These are phyloP conservation scores for Pseudopleuronectes americanus DNA, from an alignment of 2,797 vertebrate genomes.

Conservation along the genomic window DNA sequence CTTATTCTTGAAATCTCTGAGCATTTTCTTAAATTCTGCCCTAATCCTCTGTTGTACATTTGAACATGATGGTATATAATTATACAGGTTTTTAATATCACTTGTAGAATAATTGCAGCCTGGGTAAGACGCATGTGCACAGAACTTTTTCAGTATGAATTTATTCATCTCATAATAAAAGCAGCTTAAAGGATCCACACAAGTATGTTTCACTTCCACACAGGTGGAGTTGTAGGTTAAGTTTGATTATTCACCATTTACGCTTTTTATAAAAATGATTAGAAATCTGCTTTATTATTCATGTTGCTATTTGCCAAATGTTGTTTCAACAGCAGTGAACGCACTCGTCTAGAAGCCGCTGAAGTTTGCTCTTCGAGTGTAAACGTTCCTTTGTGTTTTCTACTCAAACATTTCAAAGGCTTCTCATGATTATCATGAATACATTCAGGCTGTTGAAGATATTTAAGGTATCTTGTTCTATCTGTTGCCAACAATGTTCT, in stretches of 20 bases:
- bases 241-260: not conserved
- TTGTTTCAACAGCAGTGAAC: not conserved
- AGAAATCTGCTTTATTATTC: not conserved
- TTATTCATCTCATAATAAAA: not conserved
- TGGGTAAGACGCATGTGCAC: not conserved
- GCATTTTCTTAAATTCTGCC: too few species aligned
- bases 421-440: too few species aligned
- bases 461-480: not conserved
- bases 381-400: too few species aligned
- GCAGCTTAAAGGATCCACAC: not conserved
- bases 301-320: conserved; percentile 7
- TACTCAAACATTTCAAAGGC: too few species aligned
- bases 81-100: not conserved
- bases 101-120: not conserved
- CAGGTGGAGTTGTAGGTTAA: not conserved
- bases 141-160: too few species aligned
- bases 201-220: not conserved
- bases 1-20: too few species aligned
- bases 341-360: too few species aligned
- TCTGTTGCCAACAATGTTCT: conserved; percentile 50
- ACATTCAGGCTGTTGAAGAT: not conserved
- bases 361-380: too few species aligned
- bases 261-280: not conserved
- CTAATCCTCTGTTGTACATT: not conserved
- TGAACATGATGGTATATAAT: too few species aligned